Base-by-base conservation (phyloP, 2,797 vertebrate genomes). In the Tragelaphus eurycerus region DNA sequence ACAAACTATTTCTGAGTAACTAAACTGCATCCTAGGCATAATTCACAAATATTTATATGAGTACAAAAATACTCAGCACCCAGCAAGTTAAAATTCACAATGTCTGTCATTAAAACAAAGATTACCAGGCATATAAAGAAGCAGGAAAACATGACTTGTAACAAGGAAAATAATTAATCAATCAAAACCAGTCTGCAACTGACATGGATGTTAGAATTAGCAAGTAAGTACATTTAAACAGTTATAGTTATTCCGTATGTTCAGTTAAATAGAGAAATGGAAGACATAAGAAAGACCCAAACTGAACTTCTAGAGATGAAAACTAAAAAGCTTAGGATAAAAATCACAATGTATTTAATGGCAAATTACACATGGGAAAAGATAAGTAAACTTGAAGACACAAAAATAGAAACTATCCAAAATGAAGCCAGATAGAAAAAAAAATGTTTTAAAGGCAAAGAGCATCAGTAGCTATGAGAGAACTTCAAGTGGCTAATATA, bases 191-290 rank as follows among this genome's bases (percentile, higher is more conserved):
- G 43, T 4, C 21, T 60, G 57, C 21, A 86, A 48, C 11, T 95
- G 87, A 54, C 29, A 82, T 19, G 76, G 10, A 55, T 78, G 48
- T 95, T 95, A 59, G 34, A 97, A 96, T 83, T 82, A 90, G 29
- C 74, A 86, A 29, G 25, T 12, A 95, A 95, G 16, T 71, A 90
- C 23, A 57, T 84, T 85, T 87, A 91, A 78, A 71, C 4, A 90
- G 79, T 64, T 85, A 31, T 23, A 96, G 55, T 25, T 62, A 83
- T 82, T 90, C 6, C 0, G 29, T 81, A 14, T 43, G 3, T 92
- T 93, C 27, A 95, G 21, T 48, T 92, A 86, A 95, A 55, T 29
- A 78, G 64, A 89, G 52, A 95, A 82, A 59, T 89, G 4, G 7
- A 86, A 95, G 15, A 93, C 52, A 59, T 38, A 67, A 89, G 48